Conservation (phyloP, 2,888 invertebrate genomes). For the Dendrolimus pini region DNA sequence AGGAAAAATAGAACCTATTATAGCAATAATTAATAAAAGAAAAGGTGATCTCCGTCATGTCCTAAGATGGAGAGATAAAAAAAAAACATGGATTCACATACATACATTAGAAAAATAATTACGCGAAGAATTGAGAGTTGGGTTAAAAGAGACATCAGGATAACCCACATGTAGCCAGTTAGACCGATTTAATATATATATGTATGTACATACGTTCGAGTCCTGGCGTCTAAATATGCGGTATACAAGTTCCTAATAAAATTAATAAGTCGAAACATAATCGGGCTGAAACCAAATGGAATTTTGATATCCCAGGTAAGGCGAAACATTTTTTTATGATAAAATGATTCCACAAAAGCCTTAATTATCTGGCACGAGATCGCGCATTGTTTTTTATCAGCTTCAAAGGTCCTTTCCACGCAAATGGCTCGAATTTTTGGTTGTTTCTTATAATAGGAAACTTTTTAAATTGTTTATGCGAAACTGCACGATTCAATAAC, state of each 20-base stretch:
- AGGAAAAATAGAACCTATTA: too few relatives aligned
- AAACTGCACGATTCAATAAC: background rate
- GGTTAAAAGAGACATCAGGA: too few relatives aligned
- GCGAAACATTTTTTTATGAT: constrained; percentile 54
- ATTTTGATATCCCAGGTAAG: constrained; percentile 68
- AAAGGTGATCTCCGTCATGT: too few relatives aligned
- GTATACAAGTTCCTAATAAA: constrained; percentile 8
- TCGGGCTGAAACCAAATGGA: constrained; percentile 39
- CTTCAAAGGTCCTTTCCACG: constrained; percentile 40
- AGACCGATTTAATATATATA: too few relatives aligned
- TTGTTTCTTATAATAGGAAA: constrained; percentile 13
- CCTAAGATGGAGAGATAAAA: too few relatives aligned
- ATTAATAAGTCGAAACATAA: constrained; percentile 6
- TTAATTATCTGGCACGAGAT: constrained; percentile 73
- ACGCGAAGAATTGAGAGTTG: too few relatives aligned
- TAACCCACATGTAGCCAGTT: too few relatives aligned
- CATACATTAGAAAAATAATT: too few relatives aligned
- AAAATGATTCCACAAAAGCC: constrained; percentile 61
- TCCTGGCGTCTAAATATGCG: too few relatives aligned
- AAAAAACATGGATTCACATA: too few relatives aligned
- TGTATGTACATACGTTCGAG: too few relatives aligned
- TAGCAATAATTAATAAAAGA: too few relatives aligned
- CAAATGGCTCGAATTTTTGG: constrained; percentile 53
- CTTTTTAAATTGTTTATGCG: background rate
- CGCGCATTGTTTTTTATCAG: constrained; percentile 57